phyloP scores from a whole-genome alignment of 2,888 invertebrate genomes.

The Seira musarum region DNA sequence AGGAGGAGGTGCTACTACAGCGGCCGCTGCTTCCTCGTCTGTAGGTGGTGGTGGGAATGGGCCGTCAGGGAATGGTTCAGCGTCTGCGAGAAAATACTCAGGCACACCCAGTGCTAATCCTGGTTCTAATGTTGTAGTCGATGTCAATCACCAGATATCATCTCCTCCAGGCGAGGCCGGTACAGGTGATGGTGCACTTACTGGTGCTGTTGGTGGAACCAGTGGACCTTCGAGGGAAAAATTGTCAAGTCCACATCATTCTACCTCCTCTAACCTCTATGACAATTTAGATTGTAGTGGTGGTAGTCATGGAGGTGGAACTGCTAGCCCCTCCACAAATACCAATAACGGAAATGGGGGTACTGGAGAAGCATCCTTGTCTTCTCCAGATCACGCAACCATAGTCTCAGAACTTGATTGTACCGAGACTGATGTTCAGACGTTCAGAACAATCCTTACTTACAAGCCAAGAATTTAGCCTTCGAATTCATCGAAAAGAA shows the following conservation, averaged over 20 bases:
- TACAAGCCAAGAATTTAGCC: conserved; percentile 75
- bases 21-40: too few species aligned
- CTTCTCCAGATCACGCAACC: conserved; percentile 40
- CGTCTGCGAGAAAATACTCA: conserved; percentile 19
- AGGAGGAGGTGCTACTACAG: conserved; percentile 18
- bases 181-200: background rate
- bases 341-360: background rate
- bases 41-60: conserved; percentile 35
- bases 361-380: conserved; percentile 26
- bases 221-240: conserved; percentile 27
- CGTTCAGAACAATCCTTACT: conserved; percentile 74
- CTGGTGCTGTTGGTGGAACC: background rate
- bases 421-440: conserved; percentile 75
- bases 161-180: conserved; percentile 39
- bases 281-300: conserved; percentile 29
- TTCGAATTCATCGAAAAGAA: background rate
- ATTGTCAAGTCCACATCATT: conserved; percentile 38
- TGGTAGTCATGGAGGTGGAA: conserved; percentile 8
- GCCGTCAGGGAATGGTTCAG: background rate
- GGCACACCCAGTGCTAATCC: conserved; percentile 23
- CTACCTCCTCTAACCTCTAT: conserved; percentile 42
- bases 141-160: conserved; percentile 27
- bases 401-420: conserved; percentile 73
- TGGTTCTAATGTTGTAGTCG: conserved; percentile 4
- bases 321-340: background rate